These are phyloP conservation scores for Dasypolia templi DNA, from an alignment of 2,888 invertebrate genomes.

Conservation along the genomic window DNA sequence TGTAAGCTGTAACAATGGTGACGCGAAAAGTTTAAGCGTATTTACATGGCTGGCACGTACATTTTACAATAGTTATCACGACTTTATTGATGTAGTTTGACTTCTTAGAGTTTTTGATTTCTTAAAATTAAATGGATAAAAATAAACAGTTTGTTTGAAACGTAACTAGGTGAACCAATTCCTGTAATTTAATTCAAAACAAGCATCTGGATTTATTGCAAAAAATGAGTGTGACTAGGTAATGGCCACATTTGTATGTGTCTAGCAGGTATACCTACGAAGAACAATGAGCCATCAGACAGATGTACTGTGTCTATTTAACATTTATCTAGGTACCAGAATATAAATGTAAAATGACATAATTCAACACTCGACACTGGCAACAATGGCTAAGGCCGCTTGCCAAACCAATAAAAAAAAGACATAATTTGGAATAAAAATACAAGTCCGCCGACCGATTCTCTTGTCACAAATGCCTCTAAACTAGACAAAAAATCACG, in stretches of 20 bases:
- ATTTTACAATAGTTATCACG: not conserved
- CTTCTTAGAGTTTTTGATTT: not conserved
- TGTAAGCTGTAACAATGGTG: constrained; percentile 6
- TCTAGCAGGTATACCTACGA: not conserved
- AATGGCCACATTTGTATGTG: constrained; percentile 58
- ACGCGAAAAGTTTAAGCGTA: constrained; percentile 14
- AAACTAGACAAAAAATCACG: too few relatives aligned
- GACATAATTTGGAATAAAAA: too few relatives aligned
- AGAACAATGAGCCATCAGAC: constrained; percentile 61
- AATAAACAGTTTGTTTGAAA: not conserved
- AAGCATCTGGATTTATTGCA: not conserved
- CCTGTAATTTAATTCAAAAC: constrained; percentile 5
- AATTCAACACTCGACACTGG: too few relatives aligned
- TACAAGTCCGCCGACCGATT: too few relatives aligned
- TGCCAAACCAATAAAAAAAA: too few relatives aligned
- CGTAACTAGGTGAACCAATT: not conserved
- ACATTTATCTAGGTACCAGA: constrained; percentile 42
- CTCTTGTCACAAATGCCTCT: too few relatives aligned
- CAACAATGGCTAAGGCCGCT: too few relatives aligned
- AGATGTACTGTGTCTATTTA: too few relatives aligned
- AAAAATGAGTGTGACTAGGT: constrained; percentile 28
- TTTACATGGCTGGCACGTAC: not conserved
- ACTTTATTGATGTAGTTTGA: not conserved
- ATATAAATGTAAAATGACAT: constrained; percentile 40
- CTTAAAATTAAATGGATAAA: not conserved